These are phyloP conservation scores for Graptemys geographica DNA, from an alignment of 2,797 vertebrate species.

Conservation along the genomic window DNA sequence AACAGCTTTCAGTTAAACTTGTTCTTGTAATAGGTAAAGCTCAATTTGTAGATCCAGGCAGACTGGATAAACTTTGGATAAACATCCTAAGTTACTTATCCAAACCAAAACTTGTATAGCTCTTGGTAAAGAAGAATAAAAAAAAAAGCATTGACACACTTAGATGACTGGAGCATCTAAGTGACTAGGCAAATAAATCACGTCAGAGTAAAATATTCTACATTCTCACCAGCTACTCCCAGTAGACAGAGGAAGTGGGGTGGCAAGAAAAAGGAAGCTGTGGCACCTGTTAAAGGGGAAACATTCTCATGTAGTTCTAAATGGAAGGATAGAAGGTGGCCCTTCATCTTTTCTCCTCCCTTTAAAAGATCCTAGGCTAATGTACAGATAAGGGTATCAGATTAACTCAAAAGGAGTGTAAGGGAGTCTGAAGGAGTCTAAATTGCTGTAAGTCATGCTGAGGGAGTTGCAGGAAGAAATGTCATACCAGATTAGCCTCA, in stretches of 20 bases:
- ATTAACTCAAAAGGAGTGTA: neutral
- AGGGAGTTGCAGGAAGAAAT: neutral
- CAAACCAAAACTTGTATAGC: neutral
- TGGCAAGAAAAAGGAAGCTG: neutral
- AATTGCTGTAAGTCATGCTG: neutral
- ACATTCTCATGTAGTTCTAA: neutral
- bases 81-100: neutral
- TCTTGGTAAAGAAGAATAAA: neutral
- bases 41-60: neutral
- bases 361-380: neutral
- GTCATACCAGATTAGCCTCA: accelerated
- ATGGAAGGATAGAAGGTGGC: neutral
- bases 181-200: neutral
- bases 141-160: neutral
- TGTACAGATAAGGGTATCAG: neutral
- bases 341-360: neutral
- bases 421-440: neutral
- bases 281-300: neutral
- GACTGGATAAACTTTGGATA: neutral
- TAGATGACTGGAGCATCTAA: neutral
- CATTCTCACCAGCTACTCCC: neutral
- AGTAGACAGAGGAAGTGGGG: accelerated
- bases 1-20: neutral
- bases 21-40: neutral
- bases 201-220: neutral